These are phyloP conservation scores for Pao palembangensis DNA, from an alignment of 2,113 vertebrate species.

Conservation along the genomic window DNA sequence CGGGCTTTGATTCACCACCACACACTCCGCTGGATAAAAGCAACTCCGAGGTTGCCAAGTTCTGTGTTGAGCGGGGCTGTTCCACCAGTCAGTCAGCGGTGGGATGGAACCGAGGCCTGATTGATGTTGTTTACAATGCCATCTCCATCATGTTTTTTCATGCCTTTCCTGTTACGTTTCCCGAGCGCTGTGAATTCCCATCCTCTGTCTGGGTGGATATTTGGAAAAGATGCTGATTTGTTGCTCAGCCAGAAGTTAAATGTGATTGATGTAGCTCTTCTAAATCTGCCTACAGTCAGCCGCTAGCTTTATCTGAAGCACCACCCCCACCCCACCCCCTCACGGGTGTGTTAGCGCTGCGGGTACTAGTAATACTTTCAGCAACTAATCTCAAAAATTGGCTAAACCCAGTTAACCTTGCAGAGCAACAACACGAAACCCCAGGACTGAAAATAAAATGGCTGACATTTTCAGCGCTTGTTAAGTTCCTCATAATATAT, in stretches of 20 bases:
- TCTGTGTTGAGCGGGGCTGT: conserved; percentile 50
- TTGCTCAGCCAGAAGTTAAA: background rate
- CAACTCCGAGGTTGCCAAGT: conserved; percentile 66
- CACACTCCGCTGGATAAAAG: conserved; percentile 70
- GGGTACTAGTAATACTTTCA: too few species aligned
- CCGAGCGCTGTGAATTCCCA: too few species aligned
- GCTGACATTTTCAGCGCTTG: too few species aligned
- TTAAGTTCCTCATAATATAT: too few species aligned
- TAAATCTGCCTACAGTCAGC: too few species aligned
- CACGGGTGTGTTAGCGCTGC: too few species aligned
- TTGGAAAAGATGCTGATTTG: background rate
- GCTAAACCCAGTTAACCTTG: too few species aligned
- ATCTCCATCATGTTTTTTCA: background rate
- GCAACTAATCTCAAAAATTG: too few species aligned
- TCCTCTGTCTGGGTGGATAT: background rate
- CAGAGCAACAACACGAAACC: too few species aligned
- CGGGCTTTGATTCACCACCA: conserved; percentile 74
- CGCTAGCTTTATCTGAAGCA: too few species aligned
- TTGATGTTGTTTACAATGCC: conserved; percentile 24
- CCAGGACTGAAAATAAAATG: too few species aligned
- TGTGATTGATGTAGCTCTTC: background rate
- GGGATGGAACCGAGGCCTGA: conserved; percentile 46
- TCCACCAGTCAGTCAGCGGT: conserved; percentile 48
- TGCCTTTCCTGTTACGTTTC: background rate
- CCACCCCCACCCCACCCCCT: too few species aligned